phyloP scores from a whole-genome alignment of 2,797 vertebrate genomes.

The Orientallactaga sibirica region DNA sequence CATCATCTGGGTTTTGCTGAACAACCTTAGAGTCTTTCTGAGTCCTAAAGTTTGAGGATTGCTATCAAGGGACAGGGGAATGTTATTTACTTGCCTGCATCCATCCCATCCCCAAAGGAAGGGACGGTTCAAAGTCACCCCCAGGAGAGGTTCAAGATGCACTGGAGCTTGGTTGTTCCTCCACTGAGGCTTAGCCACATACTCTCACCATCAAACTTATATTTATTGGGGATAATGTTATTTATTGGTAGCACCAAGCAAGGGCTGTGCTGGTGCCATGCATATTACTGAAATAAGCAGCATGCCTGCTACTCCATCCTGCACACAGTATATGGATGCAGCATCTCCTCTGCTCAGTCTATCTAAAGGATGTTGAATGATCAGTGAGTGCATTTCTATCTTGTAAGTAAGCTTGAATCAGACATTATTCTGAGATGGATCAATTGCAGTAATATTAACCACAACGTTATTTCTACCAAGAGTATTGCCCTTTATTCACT shows the following conservation, averaged over 20 bases:
- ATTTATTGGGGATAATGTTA: background rate
- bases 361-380: background rate
- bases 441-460: background rate
- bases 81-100: background rate
- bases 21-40: background rate
- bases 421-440: background rate
- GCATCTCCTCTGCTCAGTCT: background rate
- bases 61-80: background rate
- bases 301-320: accelerated
- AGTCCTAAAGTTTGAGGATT: slow-evolving; percentile 25
- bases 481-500: background rate
- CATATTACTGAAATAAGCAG: background rate
- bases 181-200: background rate
- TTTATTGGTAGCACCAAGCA: background rate
- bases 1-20: background rate
- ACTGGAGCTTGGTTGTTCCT: background rate
- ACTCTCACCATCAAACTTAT: background rate
- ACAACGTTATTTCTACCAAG: background rate
- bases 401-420: background rate
- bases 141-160: background rate
- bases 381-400: background rate
- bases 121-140: background rate
- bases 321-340: accelerated
- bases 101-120: background rate
- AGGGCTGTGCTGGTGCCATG: background rate